Conservation (phyloP, 2,888 invertebrate species). For the Drosophila infuscata region DNA sequence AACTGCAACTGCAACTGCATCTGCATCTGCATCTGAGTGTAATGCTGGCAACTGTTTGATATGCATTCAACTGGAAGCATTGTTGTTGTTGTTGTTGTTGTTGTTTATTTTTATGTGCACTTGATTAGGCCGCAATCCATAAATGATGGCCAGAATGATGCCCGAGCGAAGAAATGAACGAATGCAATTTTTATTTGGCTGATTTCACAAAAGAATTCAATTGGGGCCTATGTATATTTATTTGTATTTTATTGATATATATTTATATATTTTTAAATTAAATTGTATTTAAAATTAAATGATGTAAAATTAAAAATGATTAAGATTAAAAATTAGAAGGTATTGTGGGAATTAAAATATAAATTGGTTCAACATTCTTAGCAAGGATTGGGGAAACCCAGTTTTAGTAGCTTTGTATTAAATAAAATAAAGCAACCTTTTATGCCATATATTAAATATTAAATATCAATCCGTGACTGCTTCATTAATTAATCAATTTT, state of each 20-base stretch:
- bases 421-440: not conserved
- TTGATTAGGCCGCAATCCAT: constrained; percentile 64
- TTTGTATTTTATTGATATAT: not conserved
- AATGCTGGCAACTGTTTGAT: constrained; percentile 45
- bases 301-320: not conserved
- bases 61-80: constrained; percentile 52
- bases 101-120: constrained; percentile 69
- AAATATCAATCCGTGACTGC: not conserved
- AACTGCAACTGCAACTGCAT: not conserved
- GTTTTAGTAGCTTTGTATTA: not conserved
- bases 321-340: not conserved
- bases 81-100: constrained; percentile 59
- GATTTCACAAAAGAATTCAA: constrained; percentile 7
- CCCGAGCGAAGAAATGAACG: constrained; percentile 1
- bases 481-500: too few species aligned
- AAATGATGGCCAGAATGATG: constrained; percentile 14
- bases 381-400: not conserved
- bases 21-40: constrained; percentile 11
- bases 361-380: not conserved
- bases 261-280: not conserved
- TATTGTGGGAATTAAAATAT: too few species aligned
- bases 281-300: not conserved
- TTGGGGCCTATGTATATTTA: not conserved
- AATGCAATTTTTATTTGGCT: constrained; percentile 19
- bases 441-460: not conserved